Evolutionary conservation across 2,888 invertebrate species (phyloP), one percentile per base, ranked within the genome.

Genomic region (Drosophila tanythrix): DNA sequence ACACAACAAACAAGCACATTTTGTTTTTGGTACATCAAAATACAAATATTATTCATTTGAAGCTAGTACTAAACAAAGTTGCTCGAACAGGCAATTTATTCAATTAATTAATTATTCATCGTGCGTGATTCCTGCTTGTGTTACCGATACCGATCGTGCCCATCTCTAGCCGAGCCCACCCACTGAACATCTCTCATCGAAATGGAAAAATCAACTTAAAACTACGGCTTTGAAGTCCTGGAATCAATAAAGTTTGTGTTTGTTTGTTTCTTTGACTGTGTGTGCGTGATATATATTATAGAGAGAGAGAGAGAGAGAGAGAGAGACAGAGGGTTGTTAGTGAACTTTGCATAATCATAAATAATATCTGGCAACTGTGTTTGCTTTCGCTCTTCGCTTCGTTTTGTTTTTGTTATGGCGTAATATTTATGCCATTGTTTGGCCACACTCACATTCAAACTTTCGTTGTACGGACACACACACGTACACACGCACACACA

Each of bases 341-440:
- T 66, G 60, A 67, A 74, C 65, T 74, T 82, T 50, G 21, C 53
- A 53, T 62, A 43, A 57, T 68, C 56, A 71, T 57, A 43, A 57
- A 57, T 57, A 57, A 57, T 57, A 65, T 29, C 56, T 79, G 61
- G 43, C 56, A 70, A 76, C 61, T 27, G 65, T 66, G 63, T 62
- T 52, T 59, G 48, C 56, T 60, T 51, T 38, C 55, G 51, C 40
- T 68, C 36, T 69, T 46, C 51, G 27, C 15, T 25, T 71, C 33
- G 27, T 29, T 55, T 67, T 59, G 15, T 52, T 66, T 53, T 70
- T 69, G 33, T 62, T 66, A 67, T 71, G 70, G 58, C 80, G 80
- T 75, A 79, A 82, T 71, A 67, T 78, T 76, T 78, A 59, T 78
- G 66, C 71, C 61, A 78, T 75, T 81, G 75, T 81, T 81, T 81